These are phyloP conservation scores for Bombus balteatus DNA, from an alignment of 1,140 invertebrate species.

Conservation along the genomic window DNA sequence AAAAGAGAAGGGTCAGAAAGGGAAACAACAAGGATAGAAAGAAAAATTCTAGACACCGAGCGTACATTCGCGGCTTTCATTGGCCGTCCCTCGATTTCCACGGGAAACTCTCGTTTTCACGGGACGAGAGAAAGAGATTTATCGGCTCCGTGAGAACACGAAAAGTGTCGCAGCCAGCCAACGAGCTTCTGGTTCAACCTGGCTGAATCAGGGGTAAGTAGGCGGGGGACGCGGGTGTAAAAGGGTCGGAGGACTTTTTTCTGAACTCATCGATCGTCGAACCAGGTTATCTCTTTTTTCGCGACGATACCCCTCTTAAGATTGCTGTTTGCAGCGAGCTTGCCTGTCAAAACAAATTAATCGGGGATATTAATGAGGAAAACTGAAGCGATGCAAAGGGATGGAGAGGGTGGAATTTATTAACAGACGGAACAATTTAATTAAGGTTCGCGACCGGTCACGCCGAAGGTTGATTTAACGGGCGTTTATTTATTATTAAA, in stretches of 20 bases:
- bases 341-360: constrained; percentile 49
- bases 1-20: no score
- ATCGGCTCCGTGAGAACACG: constrained; percentile 63
- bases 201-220: neutral
- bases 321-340: constrained; percentile 31
- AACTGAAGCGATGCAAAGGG: neutral
- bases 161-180: constrained; percentile 60
- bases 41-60: neutral
- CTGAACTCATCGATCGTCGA: constrained; percentile 38
- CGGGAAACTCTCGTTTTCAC: constrained; percentile 61
- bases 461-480: neutral
- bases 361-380: constrained; percentile 47
- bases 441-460: neutral
- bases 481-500: constrained; percentile 24
- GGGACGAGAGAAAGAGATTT: constrained; percentile 57
- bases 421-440: constrained; percentile 33
- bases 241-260: constrained; percentile 23
- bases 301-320: constrained; percentile 2
- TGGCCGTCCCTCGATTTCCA: constrained; percentile 33
- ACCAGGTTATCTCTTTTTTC: constrained; percentile 19
- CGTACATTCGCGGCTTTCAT: neutral
- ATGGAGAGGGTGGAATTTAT: constrained; percentile 14
- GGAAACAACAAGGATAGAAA: neutral
- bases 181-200: constrained; percentile 46
- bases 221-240: neutral